Percentiles rank a stretch among this genome's conserved stretches.
Evolutionary conservation across 2,888 invertebrate species (phyloP).

Genomic region (Dynastes maya): DNA sequence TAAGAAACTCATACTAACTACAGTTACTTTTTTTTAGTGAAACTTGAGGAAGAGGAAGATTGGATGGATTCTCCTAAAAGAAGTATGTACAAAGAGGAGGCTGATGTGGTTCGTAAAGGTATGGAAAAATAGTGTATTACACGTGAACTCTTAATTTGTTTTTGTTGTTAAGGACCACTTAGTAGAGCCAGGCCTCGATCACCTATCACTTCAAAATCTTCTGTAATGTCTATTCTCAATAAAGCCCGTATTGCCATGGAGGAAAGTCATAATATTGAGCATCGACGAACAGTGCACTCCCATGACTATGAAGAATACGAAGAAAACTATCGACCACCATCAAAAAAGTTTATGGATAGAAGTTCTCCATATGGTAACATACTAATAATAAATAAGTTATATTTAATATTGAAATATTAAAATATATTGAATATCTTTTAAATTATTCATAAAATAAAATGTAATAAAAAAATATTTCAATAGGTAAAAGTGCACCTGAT

Average conservation of each 20-base stretch:
- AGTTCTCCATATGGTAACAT: constrained; percentile 14
- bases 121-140: not conserved
- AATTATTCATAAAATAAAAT: not conserved
- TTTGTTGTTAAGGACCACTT: constrained; percentile 6
- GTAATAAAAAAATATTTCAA: not conserved
- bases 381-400: not conserved
- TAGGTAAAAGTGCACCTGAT: constrained; percentile 30
- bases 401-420: no score
- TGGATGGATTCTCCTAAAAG: constrained; percentile 4
- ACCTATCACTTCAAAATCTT: constrained; percentile 23
- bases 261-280: constrained; percentile 10
- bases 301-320: constrained; percentile 31
- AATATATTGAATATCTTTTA: no score
- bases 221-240: constrained; percentile 36
- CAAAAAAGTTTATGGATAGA: constrained; percentile 17
- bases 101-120: constrained; percentile 13
- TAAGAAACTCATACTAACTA: no score
- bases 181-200: constrained; percentile 19
- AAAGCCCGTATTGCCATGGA: constrained; percentile 37
- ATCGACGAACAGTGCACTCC: not conserved
- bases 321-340: constrained; percentile 26
- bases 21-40: not conserved
- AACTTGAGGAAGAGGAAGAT: constrained; percentile 17
- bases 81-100: constrained; percentile 1
- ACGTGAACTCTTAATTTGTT: not conserved